Evolutionary conservation across 2,888 invertebrate species (phyloP).

Genomic region (Microctonus aethiopoides): DNA sequence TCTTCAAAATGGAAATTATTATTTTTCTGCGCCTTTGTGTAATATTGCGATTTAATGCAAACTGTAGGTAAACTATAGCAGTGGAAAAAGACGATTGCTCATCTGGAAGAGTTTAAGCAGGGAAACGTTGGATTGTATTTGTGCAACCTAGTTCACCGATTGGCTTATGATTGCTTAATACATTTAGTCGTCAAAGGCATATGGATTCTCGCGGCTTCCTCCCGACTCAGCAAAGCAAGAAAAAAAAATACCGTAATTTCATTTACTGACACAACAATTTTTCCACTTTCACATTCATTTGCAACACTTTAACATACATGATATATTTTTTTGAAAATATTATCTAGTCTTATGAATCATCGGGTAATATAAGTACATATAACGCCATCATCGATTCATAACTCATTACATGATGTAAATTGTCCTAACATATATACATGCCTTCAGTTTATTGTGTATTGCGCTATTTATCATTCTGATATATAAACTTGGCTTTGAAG

Average conservation of each 20-base stretch:
- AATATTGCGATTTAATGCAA: neutral
- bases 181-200: constrained; percentile 8
- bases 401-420: neutral
- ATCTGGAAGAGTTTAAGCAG: constrained; percentile 13
- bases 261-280: constrained; percentile 4
- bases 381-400: neutral
- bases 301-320: neutral
- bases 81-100: neutral
- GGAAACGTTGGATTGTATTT: constrained; percentile 18
- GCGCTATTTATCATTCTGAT: constrained; percentile 12
- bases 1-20: neutral
- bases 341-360: neutral
- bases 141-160: constrained; percentile 21
- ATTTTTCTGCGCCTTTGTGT: neutral
- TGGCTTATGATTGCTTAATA: constrained; percentile 22
- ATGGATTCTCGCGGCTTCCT: constrained; percentile 26
- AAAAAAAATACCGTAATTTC: neutral
- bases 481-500: constrained; percentile 18
- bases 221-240: neutral
- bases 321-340: neutral
- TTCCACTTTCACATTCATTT: neutral
- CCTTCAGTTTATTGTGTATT: constrained; percentile 41
- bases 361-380: neutral
- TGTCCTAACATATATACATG: constrained; percentile 23
- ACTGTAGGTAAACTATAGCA: neutral